Evolutionary conservation across 2,797 vertebrate species (phyloP).

Genomic region (Thalassophryne amazonica): DNA sequence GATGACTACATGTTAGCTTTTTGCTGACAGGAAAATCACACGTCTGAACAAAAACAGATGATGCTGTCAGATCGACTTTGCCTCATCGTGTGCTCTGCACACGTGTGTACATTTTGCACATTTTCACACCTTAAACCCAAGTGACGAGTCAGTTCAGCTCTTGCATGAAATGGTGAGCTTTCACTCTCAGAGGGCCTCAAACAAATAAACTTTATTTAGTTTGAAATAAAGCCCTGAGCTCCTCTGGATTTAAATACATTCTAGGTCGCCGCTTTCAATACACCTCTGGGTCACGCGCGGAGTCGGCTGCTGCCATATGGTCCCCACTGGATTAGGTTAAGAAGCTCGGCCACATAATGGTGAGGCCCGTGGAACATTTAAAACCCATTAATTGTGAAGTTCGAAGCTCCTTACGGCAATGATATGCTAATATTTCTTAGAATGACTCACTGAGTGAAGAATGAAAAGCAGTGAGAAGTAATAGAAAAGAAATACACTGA

Average conservation of each 20-base stretch:
- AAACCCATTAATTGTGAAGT: slow-evolving; percentile 76
- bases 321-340: slow-evolving; percentile 66
- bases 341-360: slow-evolving; percentile 63
- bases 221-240: slow-evolving; percentile 65
- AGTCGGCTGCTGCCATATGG: slow-evolving; percentile 71
- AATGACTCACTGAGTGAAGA: slow-evolving; percentile 35
- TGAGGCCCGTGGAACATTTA: slow-evolving; percentile 72
- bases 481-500: slow-evolving; percentile 20
- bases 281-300: slow-evolving; percentile 54
- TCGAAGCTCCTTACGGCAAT: slow-evolving; percentile 60
- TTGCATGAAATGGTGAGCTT: slow-evolving; percentile 34
- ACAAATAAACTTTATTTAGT: slow-evolving; percentile 70
- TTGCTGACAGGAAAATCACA: slow-evolving; percentile 11
- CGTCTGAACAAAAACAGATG: not conserved
- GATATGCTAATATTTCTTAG: slow-evolving; percentile 73
- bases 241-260: slow-evolving; percentile 58
- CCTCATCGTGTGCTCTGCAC: not conserved
- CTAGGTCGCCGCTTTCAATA: slow-evolving; percentile 37
- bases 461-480: slow-evolving; percentile 16
- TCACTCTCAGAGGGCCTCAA: slow-evolving; percentile 40
- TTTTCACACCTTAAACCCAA: slow-evolving; percentile 39
- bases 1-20: slow-evolving; percentile 4
- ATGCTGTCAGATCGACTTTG: not conserved
- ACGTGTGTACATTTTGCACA: not conserved
- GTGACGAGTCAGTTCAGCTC: slow-evolving; percentile 51